phyloP scores from a whole-genome alignment of 64 coral and sea anemone genomes.

The Anthopleura sola region DNA sequence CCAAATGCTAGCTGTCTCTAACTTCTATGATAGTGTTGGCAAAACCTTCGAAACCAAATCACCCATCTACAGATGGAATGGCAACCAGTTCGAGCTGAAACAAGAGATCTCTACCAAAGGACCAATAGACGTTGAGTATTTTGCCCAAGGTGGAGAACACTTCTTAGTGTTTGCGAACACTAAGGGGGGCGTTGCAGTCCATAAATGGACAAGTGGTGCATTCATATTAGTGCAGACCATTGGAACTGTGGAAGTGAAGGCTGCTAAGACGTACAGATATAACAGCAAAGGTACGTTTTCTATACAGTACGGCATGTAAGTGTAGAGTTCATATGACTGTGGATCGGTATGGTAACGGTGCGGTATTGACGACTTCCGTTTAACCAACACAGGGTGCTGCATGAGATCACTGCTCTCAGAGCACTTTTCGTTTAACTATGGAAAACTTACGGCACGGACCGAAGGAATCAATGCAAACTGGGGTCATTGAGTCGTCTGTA shows the following conservation, averaged over 20 bases:
- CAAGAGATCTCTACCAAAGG: constrained; percentile 79
- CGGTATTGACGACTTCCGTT: no score
- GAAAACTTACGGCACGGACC: no score
- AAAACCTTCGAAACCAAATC: constrained; percentile 44
- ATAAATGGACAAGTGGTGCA: constrained; percentile 35
- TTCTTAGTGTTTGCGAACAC: constrained; percentile 88
- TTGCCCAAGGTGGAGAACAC: constrained; percentile 46
- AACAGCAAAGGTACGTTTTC: constrained; percentile 34
- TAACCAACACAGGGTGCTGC: no score
- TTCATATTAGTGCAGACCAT: constrained; percentile 38
- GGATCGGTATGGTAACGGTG: no score
- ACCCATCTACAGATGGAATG: constrained; percentile 65
- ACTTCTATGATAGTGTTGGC: constrained; percentile 53
- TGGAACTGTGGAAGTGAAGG: constrained; percentile 24
- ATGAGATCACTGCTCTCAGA: no score
- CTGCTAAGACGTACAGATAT: constrained; percentile 43
- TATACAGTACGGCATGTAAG: no score
- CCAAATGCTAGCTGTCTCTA: constrained; percentile 66
- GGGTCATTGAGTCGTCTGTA: no score
- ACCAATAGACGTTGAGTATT: constrained; percentile 85
- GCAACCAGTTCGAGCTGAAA: constrained; percentile 17
- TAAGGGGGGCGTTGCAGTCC: constrained; percentile 34
- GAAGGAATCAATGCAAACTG: no score
- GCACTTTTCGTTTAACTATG: no score
- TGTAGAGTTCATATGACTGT: no score